Percentiles rank a stretch among this genome's conserved stretches.
phyloP scores from a whole-genome alignment of 2,888 invertebrate species.

The Cheilosia vernalis region DNA sequence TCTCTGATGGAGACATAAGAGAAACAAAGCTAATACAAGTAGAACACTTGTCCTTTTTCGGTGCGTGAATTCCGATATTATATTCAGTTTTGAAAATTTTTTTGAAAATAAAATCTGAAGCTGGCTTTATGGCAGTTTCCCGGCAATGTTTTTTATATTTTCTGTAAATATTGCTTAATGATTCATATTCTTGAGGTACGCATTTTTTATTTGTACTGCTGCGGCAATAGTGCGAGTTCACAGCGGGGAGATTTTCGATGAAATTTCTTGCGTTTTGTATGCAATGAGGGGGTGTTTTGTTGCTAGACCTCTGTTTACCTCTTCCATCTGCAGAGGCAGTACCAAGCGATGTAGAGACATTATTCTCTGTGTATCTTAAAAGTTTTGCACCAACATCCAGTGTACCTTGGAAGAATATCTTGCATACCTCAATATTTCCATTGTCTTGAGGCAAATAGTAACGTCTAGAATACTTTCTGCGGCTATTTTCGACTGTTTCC shows the following conservation, averaged over 20 bases:
- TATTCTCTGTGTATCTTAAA: constrained; percentile 16
- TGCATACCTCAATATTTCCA: constrained; percentile 20
- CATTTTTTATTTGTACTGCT: background rate
- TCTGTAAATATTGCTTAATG: background rate
- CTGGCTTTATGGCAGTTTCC: background rate
- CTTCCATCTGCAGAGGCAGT: constrained; percentile 24
- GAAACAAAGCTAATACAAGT: constrained; percentile 10
- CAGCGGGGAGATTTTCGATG: background rate
- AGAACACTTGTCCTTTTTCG: constrained; percentile 4
- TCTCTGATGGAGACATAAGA: constrained; percentile 5
- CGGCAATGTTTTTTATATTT: background rate
- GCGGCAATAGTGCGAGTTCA: background rate
- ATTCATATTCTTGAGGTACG: too few species aligned
- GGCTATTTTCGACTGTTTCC: constrained; percentile 2
- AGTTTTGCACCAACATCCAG: constrained; percentile 21
- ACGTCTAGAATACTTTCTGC: constrained; percentile 21
- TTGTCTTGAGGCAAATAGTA: constrained; percentile 14
- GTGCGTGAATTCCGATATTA: background rate
- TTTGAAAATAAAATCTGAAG: background rate
- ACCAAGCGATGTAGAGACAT: constrained; percentile 14
- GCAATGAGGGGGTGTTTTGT: constrained; percentile 15
- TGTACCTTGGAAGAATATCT: constrained; percentile 12
- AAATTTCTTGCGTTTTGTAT: background rate
- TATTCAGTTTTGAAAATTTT: background rate
- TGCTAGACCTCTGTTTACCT: background rate